These are phyloP conservation scores for Myrmecobius fasciatus DNA, from an alignment of 2,113 vertebrate genomes.

Conservation along the genomic window DNA sequence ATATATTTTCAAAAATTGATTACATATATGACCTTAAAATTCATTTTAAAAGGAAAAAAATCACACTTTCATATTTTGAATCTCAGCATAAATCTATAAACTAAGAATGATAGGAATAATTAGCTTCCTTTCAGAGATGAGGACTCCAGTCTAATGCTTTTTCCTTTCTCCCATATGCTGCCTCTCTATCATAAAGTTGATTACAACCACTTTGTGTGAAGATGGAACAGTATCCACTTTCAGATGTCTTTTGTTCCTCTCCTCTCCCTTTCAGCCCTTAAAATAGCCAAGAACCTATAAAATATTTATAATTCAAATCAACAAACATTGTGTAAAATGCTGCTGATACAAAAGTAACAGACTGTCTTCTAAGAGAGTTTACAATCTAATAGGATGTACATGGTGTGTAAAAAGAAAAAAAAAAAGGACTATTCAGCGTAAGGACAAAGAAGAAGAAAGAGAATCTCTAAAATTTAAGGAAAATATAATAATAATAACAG, in stretches of 20 bases:
- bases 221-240: not conserved
- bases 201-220: not conserved
- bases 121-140: not conserved
- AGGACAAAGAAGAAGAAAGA: not conserved
- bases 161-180: not conserved
- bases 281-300: not conserved
- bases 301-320: not conserved
- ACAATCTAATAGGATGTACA: not conserved
- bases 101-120: not conserved
- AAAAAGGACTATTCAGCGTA: not conserved
- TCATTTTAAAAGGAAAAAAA: no score
- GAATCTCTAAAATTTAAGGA: not conserved
- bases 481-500: not conserved
- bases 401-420: not conserved
- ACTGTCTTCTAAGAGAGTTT: not conserved
- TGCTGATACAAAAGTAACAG: not conserved
- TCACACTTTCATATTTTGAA: not conserved
- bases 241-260: not conserved
- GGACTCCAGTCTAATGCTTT: not conserved
- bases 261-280: not conserved
- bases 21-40: no score
- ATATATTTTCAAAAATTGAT: no score
- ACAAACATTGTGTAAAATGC: not conserved
- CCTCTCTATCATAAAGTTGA: not conserved
- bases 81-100: not conserved